Percentiles rank a stretch among this genome's conserved stretches.
Evolutionary conservation across 2,888 invertebrate genomes (phyloP).

Genomic region (Clistopyga incitator): DNA sequence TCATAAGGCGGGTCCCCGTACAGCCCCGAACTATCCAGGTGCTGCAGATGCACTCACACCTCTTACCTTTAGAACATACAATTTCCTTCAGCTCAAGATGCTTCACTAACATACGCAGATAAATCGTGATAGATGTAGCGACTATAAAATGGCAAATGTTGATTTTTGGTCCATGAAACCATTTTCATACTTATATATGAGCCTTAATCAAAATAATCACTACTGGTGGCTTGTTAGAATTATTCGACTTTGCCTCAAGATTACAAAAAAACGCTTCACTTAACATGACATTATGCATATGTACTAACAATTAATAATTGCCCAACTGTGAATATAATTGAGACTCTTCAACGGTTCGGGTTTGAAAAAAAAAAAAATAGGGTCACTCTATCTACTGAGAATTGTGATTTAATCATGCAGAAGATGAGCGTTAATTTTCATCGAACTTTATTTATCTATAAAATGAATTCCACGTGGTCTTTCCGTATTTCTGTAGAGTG

Average conservation of each 20-base stretch:
- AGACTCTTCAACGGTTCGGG: neutral
- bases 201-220: too few relatives aligned
- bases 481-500: neutral
- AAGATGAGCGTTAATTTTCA: neutral
- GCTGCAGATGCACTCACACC: constrained; percentile 17
- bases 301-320: too few relatives aligned
- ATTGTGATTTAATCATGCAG: neutral
- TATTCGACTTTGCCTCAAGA: too few relatives aligned
- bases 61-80: neutral
- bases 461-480: neutral
- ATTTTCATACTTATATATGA: too few relatives aligned
- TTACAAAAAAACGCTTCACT: too few relatives aligned
- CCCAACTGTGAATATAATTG: neutral
- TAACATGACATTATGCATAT: too few relatives aligned
- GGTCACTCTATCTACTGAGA: neutral
- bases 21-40: constrained; percentile 32
- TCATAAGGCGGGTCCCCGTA: constrained; percentile 23
- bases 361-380: neutral
- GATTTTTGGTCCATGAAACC: too few relatives aligned
- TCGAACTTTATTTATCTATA: neutral
- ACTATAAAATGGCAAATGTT: too few relatives aligned
- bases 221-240: too few relatives aligned
- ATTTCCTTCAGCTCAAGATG: neutral
- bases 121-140: too few relatives aligned
- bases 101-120: neutral